Evolutionary conservation across 2,113 vertebrate species (phyloP).

Genomic region (Callospermophilus lateralis): DNA sequence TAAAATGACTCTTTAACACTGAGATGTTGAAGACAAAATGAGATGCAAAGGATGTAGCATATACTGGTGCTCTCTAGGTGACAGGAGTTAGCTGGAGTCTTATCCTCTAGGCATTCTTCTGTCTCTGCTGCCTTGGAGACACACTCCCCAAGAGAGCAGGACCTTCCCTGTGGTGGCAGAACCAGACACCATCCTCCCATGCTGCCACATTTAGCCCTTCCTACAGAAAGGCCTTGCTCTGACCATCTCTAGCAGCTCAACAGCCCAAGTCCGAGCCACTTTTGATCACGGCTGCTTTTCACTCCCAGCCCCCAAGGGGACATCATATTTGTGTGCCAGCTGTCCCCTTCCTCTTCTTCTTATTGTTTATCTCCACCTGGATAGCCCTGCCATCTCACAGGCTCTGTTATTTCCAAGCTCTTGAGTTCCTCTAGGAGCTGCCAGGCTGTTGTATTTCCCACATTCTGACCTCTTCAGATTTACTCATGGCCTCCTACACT

Average conservation of each 20-base stretch:
- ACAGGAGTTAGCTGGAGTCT: background rate
- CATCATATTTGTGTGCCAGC: background rate
- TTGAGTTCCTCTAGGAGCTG: constrained; percentile 23
- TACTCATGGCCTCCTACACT: background rate
- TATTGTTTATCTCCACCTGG: constrained; percentile 38
- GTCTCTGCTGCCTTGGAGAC: background rate
- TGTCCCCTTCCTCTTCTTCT: background rate
- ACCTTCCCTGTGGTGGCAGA: background rate
- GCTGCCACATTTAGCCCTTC: background rate
- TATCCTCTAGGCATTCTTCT: background rate
- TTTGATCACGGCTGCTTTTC: constrained; percentile 20
- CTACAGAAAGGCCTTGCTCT: background rate
- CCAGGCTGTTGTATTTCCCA: background rate
- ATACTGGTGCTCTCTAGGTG: background rate
- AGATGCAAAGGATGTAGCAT: background rate
- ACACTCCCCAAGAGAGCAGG: background rate
- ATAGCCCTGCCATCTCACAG: background rate
- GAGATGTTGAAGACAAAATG: background rate
- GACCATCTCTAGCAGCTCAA: background rate
- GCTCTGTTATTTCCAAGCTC: background rate
- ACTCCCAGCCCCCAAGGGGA: background rate
- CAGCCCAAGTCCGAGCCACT: background rate
- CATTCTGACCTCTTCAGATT: constrained; percentile 50
- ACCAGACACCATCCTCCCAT: background rate
- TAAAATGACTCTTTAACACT: background rate